Percentiles rank a stretch among this genome's conserved stretches.
Evolutionary conservation across 2,888 invertebrate species (phyloP).

Genomic region (Steinernema carpocapsae): DNA sequence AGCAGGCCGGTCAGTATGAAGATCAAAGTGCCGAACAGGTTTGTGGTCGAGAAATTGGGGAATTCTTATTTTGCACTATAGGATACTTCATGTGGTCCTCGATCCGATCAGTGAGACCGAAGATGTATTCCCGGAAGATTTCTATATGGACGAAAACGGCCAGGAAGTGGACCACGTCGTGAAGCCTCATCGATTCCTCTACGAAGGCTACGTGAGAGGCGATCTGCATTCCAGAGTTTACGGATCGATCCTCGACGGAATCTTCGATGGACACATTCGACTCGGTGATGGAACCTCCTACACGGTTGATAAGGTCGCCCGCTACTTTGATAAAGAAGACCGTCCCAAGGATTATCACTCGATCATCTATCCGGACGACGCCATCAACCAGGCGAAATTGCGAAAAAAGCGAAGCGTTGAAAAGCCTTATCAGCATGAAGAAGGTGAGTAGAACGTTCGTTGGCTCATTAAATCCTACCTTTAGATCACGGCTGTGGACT

Average conservation of each 20-base stretch:
- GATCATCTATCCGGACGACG: conserved; percentile 66
- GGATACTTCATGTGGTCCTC: conserved; percentile 60
- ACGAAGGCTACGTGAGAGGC: conserved; percentile 64
- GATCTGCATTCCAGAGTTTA: conserved; percentile 85
- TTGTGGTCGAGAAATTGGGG: not conserved
- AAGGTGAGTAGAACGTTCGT: conserved; percentile 71
- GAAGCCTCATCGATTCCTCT: conserved; percentile 62
- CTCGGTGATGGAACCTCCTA: conserved; percentile 78
- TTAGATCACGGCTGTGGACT: conserved; percentile 60
- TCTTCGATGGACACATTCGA: conserved; percentile 92
- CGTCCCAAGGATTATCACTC: conserved; percentile 66
- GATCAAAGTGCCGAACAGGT: conserved; percentile 54
- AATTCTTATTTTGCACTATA: too few species aligned
- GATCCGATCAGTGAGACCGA: conserved; percentile 54
- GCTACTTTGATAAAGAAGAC: conserved; percentile 77
- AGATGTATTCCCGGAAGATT: conserved; percentile 57
- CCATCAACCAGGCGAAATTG: conserved; percentile 65
- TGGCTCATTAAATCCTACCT: conserved; percentile 70
- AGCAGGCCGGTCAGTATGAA: conserved; percentile 40
- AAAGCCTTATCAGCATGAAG: not conserved
- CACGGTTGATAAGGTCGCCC: conserved; percentile 90
- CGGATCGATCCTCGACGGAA: conserved; percentile 89
- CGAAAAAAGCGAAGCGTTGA: conserved; percentile 49
- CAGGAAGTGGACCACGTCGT: conserved; percentile 49
- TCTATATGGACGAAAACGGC: conserved; percentile 62